Conservation (phyloP, 2,888 invertebrate species). For the Sphecodes monilicornis region DNA sequence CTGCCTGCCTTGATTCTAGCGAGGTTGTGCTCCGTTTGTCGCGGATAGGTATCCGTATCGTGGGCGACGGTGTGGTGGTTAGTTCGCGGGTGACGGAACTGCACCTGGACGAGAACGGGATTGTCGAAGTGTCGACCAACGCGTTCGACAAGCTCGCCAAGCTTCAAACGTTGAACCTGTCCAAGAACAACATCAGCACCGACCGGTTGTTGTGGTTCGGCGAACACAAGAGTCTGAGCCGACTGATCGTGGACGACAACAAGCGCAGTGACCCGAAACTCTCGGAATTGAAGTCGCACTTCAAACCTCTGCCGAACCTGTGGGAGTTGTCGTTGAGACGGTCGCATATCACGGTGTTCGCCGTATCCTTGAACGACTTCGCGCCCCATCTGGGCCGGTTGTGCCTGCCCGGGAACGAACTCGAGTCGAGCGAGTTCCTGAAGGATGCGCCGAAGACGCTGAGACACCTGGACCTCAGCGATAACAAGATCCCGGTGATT, state of each 20-base stretch:
- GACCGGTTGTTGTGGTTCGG: background rate
- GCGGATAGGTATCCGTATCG: conserved; percentile 4
- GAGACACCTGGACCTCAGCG: conserved; percentile 69
- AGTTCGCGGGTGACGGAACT: conserved; percentile 11
- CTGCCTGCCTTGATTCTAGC: background rate
- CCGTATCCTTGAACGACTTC: background rate
- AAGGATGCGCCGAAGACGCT: conserved; percentile 20
- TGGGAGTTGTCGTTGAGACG: conserved; percentile 12
- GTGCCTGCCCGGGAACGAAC: conserved; percentile 34
- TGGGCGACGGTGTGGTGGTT: conserved; percentile 20
- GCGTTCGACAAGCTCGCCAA: conserved; percentile 28
- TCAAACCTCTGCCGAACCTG: background rate
- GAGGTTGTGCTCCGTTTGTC: conserved; percentile 18
- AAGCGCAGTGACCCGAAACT: fast-evolving
- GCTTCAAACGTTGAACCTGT: conserved; percentile 2
- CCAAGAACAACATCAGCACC: background rate
- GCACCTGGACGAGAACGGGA: conserved; percentile 41
- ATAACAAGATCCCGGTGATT: conserved; percentile 68
- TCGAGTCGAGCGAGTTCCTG: conserved; percentile 31
- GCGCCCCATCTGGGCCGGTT: conserved; percentile 19
- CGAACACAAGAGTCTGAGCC: background rate
- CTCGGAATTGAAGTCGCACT: fast-evolving
- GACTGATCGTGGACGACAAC: conserved; percentile 23
- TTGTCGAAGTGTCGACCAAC: conserved; percentile 26
- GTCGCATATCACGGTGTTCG: background rate